Evolutionary conservation across 2,113 vertebrate genomes (phyloP), one percentile per base, ranked within the genome.

Genomic region (Rhombomys opimus): DNA sequence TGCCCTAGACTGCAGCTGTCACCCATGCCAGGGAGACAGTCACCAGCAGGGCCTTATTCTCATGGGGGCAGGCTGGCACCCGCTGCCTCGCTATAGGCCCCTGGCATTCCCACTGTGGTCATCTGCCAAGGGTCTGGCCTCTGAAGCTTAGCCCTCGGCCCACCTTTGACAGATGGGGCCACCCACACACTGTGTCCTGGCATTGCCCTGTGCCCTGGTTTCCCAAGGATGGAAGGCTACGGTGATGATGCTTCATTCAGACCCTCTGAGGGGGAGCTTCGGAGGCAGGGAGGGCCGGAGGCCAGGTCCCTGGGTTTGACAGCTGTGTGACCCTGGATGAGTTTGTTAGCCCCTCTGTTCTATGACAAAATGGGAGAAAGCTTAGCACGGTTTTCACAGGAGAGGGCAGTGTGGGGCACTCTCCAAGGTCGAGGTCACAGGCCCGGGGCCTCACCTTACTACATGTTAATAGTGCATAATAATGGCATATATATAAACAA

Each of bases 1-100:
- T 89, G 82, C 91, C 41, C 27, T 35, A 70, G 78, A 82, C 82
- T 15, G 63, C 96, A 98, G 96, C 97, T 98, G 97, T 96, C 97
- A 81, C 80, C 91, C 93, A 80, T 25, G 57, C 54, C 78, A 52
- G 59, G 84, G 61, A 65, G 89, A 72, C 35, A 72, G 87, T 78
- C 70, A 73, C 14, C 77, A 92, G 50, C 46, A 93, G 35, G 27
- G 46, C 54, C 70, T 38, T 54, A 27, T 41, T n/a, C 81, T 35
- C 57, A 7, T 23, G 9, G 61, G 75, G 32, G 76, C 85, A 92
- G 93, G 81, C 87, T 92, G 95, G 94, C 89, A 89, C 81, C 61
- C 82, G 85, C 94, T 67, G 70, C 15, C 32, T 50, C 68, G 27
- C 32, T 38, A 3, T 27, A 59, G 9, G 52, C 67, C 67, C 8